These are phyloP conservation scores for Isichthys henryi DNA, from an alignment of 2,113 vertebrate genomes.

Conservation along the genomic window DNA sequence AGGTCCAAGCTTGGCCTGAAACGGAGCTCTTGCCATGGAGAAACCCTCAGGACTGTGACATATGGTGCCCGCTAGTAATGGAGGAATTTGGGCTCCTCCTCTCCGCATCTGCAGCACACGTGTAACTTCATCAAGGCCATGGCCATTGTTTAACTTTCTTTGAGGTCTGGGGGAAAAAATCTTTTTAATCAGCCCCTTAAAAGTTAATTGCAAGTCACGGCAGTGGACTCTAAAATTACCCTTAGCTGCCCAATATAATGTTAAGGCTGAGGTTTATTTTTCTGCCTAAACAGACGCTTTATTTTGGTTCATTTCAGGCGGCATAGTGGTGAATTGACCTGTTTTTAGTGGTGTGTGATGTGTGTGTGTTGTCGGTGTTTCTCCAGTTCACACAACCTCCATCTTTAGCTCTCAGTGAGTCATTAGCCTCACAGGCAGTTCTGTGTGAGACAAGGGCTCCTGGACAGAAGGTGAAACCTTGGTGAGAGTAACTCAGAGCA, in stretches of 20 bases:
- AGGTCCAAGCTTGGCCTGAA: neutral
- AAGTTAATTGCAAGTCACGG: constrained; percentile 24
- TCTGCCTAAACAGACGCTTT: neutral
- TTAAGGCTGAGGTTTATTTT: neutral
- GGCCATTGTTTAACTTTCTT: constrained; percentile 45
- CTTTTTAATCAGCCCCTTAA: constrained; percentile 54
- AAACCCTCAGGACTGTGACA: constrained; percentile 38
- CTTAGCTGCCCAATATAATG: neutral
- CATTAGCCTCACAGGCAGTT: neutral
- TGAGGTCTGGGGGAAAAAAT: constrained; percentile 33
- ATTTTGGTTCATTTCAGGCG: constrained; percentile 7
- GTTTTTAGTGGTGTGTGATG: neutral
- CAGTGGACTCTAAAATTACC: constrained; percentile 9
- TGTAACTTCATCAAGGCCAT: constrained; percentile 53
- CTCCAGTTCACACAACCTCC: neutral
- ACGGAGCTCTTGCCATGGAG: constrained; percentile 22
- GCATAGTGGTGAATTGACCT: neutral
- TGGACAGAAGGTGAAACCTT: neutral
- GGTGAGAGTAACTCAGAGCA: neutral
- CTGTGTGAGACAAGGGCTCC: neutral
- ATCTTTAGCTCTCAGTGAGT: neutral
- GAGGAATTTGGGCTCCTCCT: constrained; percentile 28
- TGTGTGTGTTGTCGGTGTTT: neutral
- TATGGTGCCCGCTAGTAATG: constrained; percentile 41
- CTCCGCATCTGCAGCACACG: constrained; percentile 47